Conservation (phyloP, 2,888 invertebrate genomes). For the Oligia fasciuncula region DNA sequence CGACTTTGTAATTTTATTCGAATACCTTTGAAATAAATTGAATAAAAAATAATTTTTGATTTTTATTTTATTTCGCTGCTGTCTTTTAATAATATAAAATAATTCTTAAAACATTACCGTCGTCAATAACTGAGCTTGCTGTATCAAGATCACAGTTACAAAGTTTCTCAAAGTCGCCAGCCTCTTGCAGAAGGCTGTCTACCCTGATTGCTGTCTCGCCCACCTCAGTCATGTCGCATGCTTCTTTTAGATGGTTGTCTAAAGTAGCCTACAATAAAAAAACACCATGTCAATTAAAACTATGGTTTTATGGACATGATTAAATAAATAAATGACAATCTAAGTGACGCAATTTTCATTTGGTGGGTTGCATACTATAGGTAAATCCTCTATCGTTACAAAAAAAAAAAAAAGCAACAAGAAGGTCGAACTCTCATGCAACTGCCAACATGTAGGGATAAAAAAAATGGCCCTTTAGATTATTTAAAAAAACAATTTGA, state of each 20-base stretch:
- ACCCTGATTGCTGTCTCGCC: constrained; percentile 96
- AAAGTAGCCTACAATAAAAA: constrained; percentile 90
- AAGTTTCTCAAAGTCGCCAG: constrained; percentile 93
- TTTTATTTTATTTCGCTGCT: not conserved
- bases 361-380: no score
- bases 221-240: constrained; percentile 96
- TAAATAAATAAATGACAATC: not conserved
- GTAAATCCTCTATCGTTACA: constrained; percentile 4
- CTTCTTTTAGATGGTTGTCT: constrained; percentile 94
- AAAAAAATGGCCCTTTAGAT: not conserved
- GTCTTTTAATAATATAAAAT: not conserved
- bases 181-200: constrained; percentile 94
- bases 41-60: not conserved
- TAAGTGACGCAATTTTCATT: not conserved
- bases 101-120: constrained; percentile 79
- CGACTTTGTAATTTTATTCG: not conserved
- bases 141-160: constrained; percentile 95
- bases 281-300: not conserved
- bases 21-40: not conserved
- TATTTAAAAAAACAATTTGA: constrained; percentile 25
- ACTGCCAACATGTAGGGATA: constrained; percentile 4
- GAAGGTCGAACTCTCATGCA: constrained; percentile 4
- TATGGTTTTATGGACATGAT: not conserved
- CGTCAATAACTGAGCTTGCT: constrained; percentile 94
- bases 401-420: constrained; percentile 11